Base-by-base conservation (phyloP, 2,797 vertebrate genomes). In the Carapus acus region DNA sequence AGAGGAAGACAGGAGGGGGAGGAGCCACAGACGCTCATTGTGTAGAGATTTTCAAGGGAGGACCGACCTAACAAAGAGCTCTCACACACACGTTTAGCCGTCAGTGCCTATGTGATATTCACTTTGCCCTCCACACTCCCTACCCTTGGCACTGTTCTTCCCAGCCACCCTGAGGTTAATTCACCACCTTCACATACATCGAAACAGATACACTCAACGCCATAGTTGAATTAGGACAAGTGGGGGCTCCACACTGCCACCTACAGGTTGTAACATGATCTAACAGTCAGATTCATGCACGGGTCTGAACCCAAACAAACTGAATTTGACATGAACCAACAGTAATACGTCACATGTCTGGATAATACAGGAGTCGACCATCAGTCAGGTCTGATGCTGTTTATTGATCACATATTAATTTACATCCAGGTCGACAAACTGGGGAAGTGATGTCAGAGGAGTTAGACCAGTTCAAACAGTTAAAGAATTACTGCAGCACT, bases 181-280 rank as follows among this genome's bases (percentile, higher is more conserved):
- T n/a, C n/a, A n/a, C n/a, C n/a, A n/a, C n/a, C n/a, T n/a, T 7
- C n/a, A 15, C 11, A 21, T 38, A 49, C 16, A 23, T 4, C 24
- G 6, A 21, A 39, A 21, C 1, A 22, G 13, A 3, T 52, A 19
- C 4, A 1, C 20, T 43, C 12, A 13, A 43, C 6, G 24, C 7
- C 31, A n/a, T 11, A 11, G 22, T 19, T 3, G 7, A 20, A 7
- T 9, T 33, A 44, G 6, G 27, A 19, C 27, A 62, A 52, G 49
- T 4, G n/a, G 43, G n/a, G 8, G 44, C 53, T 67, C 66, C 64
- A 49, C 11, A 40, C 66, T 79, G 80, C 77, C 83, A 73, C 71
- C 79, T 83, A 54, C 43, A 74, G 76, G 76, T 38, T 47, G 22
- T n/a, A n/a, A n/a, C n/a, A n/a, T n/a, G n/a, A n/a, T n/a, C n/a